These are phyloP conservation scores for Amphilophus citrinellus DNA, from an alignment of 2,113 vertebrate genomes.

Conservation along the genomic window DNA sequence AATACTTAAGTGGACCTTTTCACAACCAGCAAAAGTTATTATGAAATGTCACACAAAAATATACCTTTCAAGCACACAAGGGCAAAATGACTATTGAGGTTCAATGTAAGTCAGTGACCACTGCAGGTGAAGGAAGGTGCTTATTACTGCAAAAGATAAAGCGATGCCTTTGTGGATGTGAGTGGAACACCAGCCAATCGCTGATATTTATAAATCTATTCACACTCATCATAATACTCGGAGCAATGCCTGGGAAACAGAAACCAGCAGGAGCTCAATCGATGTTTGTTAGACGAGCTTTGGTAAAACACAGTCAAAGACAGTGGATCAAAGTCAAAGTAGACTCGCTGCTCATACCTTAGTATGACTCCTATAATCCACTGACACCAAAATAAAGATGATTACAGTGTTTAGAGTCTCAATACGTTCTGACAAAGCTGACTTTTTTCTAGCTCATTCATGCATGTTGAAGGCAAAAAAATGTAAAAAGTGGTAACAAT, in stretches of 20 bases:
- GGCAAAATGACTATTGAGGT: conserved; percentile 12
- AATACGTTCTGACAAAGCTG: background rate
- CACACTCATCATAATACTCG: background rate
- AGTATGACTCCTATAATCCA: conserved; percentile 7
- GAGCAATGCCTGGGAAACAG: background rate
- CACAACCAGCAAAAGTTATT: background rate
- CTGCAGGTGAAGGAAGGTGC: conserved; percentile 11
- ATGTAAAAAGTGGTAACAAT: too few relatives aligned
- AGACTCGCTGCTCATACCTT: background rate
- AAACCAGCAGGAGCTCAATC: conserved; percentile 18
- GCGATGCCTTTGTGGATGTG: background rate
- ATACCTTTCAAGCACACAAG: background rate
- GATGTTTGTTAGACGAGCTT: background rate
- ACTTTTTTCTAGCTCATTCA: background rate
- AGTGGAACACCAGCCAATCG: background rate
- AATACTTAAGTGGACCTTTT: conserved; percentile 13
- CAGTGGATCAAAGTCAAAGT: background rate
- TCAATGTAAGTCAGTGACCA: background rate
- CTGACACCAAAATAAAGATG: background rate
- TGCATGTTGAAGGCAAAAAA: background rate
- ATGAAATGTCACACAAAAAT: conserved; percentile 6
- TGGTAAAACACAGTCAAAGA: background rate
- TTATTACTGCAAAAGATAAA: conserved; percentile 20
- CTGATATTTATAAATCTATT: conserved; percentile 13
- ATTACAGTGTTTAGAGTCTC: background rate